Evolutionary conservation across 2,113 vertebrate species (phyloP), one percentile per base, ranked within the genome.

Genomic region (Rhabdornis inornatus): DNA sequence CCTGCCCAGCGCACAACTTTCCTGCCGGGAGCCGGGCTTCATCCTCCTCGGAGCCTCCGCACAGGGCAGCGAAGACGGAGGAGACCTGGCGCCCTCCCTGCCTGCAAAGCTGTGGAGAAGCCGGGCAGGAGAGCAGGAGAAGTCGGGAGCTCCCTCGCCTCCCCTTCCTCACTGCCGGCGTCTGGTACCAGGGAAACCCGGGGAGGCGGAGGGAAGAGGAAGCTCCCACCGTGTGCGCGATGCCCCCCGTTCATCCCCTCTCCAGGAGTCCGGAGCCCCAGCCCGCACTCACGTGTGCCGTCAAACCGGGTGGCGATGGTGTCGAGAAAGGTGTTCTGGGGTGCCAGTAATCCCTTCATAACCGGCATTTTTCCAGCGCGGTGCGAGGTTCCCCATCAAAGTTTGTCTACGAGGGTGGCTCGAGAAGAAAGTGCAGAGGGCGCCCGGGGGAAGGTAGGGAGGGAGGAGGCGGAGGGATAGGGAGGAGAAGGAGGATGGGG

Each of bases 261-360:
- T 17, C 56, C 8, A 19, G 11, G 33, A 19, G 9, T 7, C 55
- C 60, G 42, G n/a, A 77, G 60, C 64, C 68, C 52, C 66, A 94
- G 93, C 69, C 77, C 75, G 11, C 96, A 99, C 99, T 99, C 98
- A 99, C 99, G 99, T 97, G 99, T 99, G 97, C 99, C 99, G 97
- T 99, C 99, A 98, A 99, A 99, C 53, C 99, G 98, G 84, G 99
- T 99, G 76, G 99, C 99, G 95, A 99, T 99, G 68, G 99, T 99
- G 98, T 99, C 99, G 94, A 99, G 98, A 98, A 99, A 99, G 94
- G 99, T 99, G 98, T 99, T 99, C 96, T 99, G 99, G 49, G 99
- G 99, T 92, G 99, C 99, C 97, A 99, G 97, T 98, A 99, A 98
- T 98, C 99, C 99, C 88, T 99, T 99, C 99, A 99, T 99, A 95